Evolutionary conservation across 2,888 invertebrate genomes (phyloP), one percentile per base, ranked within the genome.

Genomic region (Drosophila limbata): DNA sequence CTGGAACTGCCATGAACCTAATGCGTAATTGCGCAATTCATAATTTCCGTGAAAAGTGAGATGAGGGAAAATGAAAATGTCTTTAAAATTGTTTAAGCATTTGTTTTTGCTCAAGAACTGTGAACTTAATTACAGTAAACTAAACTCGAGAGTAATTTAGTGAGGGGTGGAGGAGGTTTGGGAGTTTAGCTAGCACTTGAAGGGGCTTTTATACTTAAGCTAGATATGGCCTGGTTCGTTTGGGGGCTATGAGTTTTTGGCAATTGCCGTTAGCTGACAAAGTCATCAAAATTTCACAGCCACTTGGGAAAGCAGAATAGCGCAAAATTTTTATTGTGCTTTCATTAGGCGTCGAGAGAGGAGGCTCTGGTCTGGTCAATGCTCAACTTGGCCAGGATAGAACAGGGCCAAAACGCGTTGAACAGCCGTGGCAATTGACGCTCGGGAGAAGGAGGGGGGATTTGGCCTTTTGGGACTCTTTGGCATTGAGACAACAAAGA

Each of bases 291-390:
- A 85, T 85, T 85, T 85, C 84, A 85, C 85, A 88, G 88, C 80
- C 88, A 88, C 85, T 85, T 85, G 86, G 84, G 84, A 84, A 78
- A 73, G 87, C 84, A 84, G 84, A 84, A 88, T 84, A 84, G 88
- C 88, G 86, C 78, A 85, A 85, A 80, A 88, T 85, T 88, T 88
- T 80, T 87, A 84, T 84, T 87, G 84, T 81, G 80, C 84, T 85
- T 85, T 88, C 88, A 85, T 88, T 85, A 84, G 83, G 73, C 73
- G 73, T 68, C 52, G 45, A 45, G 66, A 45, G 66, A 25, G 19
- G 35, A 10, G n/a, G 9, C 62, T 66, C 50, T 61, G 76, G 76
- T 66, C 50, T 57, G 76, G 76, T 76, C 76, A 76, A 77, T 37
- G 56, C 42, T 52, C 19, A 55, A 55, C 42, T 55, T 75, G 69